Conservation (phyloP, 2,888 invertebrate genomes). For the Clostera curtula region DNA sequence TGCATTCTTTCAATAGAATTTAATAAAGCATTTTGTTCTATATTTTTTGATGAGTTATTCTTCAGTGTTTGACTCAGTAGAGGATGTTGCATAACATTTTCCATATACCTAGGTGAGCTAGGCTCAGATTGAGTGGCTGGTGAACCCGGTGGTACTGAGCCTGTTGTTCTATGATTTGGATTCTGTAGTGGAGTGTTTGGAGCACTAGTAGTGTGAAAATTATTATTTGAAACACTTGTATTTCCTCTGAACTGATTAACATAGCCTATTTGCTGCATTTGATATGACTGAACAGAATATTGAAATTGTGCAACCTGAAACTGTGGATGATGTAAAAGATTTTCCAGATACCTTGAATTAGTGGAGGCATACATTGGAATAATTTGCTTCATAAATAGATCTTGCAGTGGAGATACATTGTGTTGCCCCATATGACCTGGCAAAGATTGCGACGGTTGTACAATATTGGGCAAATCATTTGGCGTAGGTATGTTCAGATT, state of each 20-base stretch:
- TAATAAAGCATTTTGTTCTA: neutral
- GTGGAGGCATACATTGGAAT: constrained; percentile 43
- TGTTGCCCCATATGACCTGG: constrained; percentile 16
- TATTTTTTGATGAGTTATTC: constrained; percentile 4
- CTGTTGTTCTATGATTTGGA: constrained; percentile 12
- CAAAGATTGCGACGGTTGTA: constrained; percentile 18
- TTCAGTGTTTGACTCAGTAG: constrained; percentile 38
- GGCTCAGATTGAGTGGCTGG: constrained; percentile 24
- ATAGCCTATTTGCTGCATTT: no score
- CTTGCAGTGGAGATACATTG: constrained; percentile 33
- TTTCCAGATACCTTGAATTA: constrained; percentile 55
- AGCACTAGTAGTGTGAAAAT: constrained; percentile 28
- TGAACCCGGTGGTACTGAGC: constrained; percentile 29
- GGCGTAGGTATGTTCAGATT: constrained; percentile 35
- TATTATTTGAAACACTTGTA: constrained; percentile 12
- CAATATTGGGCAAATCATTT: constrained; percentile 16
- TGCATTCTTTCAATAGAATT: constrained; percentile 12
- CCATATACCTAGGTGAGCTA: constrained; percentile 40
- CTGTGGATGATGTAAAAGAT: constrained; percentile 52
- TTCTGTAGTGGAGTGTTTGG: constrained; percentile 32
- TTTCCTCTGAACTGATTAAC: no score
- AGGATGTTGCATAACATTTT: constrained; percentile 64
- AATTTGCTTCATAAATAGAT: constrained; percentile 40
- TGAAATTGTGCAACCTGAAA: constrained; percentile 45
- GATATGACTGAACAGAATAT: no score